Evolutionary conservation across 2,888 invertebrate genomes (phyloP), one percentile per base, ranked within the genome.

Genomic region (Thyatira batis): DNA sequence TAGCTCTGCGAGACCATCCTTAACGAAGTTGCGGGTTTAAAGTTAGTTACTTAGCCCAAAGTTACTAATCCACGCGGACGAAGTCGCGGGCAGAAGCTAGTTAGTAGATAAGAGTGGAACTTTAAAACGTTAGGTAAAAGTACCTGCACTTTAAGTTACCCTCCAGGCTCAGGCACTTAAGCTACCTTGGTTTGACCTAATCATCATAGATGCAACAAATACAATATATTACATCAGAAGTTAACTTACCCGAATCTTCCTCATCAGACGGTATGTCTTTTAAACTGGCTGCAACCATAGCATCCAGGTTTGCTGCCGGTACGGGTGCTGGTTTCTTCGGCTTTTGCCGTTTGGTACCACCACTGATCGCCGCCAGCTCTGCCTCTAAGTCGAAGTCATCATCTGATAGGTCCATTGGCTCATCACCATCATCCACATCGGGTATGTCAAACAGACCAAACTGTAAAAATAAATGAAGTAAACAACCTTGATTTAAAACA

Each of bases 301-400:
- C 93, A 80, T 96, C 95, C 45, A 97, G 84, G 69, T 96, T 93
- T 2, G 85, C 88, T 17, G 89, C 71, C 0, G 94, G 93, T n/a
- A 93, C 72, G 0, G 93, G 80, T 0, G 77, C 76, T 23, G 85
- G 86, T 65, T 85, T 89, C 60, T 69, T 73, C 0, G 83, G 87
- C 39, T 71, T 69, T 0, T 56, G 76, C 3, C 65, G 73, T 25
- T 85, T 63, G 87, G 90, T 89, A 1, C 78, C 79, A 0, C 88
- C 87, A 23, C 81, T 82, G 55, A 98, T 93, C 0, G 96, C 96
- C 30, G 95, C 94, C 62, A 98, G 85, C 83, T 98, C 98, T 0
- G 97, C 97, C 82, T 98, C 98, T 60, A 98, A 89, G 76, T 97
- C 97, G 55, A 95, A 95, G 76, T 98, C 97, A 68, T 93, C 94